Base-by-base conservation (phyloP, 2,888 invertebrate species). In the Drosophila macrospina region DNA sequence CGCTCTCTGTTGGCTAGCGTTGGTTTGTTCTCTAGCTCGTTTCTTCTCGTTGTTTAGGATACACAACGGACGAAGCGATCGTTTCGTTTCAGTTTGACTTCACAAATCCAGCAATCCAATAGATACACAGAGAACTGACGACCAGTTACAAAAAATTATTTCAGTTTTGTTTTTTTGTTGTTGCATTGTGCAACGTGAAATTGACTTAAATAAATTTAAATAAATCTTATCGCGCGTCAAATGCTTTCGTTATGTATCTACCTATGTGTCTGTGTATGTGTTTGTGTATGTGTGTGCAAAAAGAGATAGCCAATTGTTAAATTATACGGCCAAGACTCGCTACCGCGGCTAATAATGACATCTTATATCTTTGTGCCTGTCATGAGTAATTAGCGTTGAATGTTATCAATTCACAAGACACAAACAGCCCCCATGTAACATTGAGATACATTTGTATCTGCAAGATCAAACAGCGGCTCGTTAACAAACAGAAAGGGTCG, bases 11-110 rank as follows among this genome's bases (percentile, higher is more conserved):
- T 24, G 11, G 13, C 20, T 50, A 41, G 69, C 69, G 50, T 71
- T 59, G 47, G 63, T 75, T 62, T 60, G 45, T 70, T 74, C 70
- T 69, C 64, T 80, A 69, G 65, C 74, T 70, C 86, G 84, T 79
- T 80, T 67, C 80, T 77, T 79, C 73, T 82, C 87, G 67, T 70
- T 81, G 89, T 78, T 90, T 85, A 90, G 90, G 91, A 90, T 87
- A 85, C 88, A 73, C 88, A 75, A 71, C 84, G 81, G 78, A 85
- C 75, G 74, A 73, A 55, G 68, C 84, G 81, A 86, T 90, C 91
- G 90, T 88, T 90, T 90, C 90, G 85, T 91, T 90, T 91, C 90
- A 90, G 90, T 90, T 90, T 89, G 85, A 76, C 86, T 90, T 86
- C 72, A 86, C 82, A 79, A 82, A 87, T 88, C 86, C 88, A 89